These are phyloP conservation scores for Eumaeus atala DNA, from an alignment of 1,140 invertebrate genomes.

Conservation along the genomic window DNA sequence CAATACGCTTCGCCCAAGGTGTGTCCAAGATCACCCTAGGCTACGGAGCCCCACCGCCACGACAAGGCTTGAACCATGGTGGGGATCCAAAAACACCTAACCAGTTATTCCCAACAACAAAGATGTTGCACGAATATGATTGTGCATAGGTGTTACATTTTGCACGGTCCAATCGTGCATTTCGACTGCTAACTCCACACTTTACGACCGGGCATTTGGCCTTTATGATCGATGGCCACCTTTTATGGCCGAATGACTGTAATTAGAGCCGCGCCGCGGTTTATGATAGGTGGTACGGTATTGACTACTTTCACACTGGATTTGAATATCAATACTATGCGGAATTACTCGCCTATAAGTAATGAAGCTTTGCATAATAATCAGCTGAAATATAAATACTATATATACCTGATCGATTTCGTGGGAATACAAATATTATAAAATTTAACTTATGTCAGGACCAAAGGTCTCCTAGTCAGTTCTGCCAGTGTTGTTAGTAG, in stretches of 20 bases:
- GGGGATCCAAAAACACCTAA: too few species aligned
- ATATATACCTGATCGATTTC: too few species aligned
- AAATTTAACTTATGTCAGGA: too few species aligned
- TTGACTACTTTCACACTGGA: slow-evolving; percentile 53
- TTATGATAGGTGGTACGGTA: slow-evolving; percentile 46
- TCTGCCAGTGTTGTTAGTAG: too few species aligned
- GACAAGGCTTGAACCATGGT: too few species aligned
- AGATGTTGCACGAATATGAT: neutral
- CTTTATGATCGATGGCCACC: slow-evolving; percentile 62
- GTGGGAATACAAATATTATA: too few species aligned
- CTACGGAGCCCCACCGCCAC: too few species aligned
- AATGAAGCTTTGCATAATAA: neutral
- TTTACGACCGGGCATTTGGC: slow-evolving; percentile 54
- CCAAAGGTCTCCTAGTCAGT: too few species aligned
- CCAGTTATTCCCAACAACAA: neutral
- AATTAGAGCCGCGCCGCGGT: slow-evolving; percentile 52
- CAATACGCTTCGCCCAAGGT: too few species aligned
- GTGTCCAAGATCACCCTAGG: too few species aligned
- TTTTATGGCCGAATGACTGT: slow-evolving; percentile 60
- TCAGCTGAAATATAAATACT: too few species aligned
- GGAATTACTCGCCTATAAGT: neutral
- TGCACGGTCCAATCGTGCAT: slow-evolving; percentile 31
- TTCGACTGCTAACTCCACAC: slow-evolving; percentile 26
- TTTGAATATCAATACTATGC: slow-evolving; percentile 23
- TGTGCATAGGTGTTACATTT: slow-evolving; percentile 34